phyloP scores from a whole-genome alignment of 2,888 invertebrate genomes.

The Eristalis intricaria region DNA sequence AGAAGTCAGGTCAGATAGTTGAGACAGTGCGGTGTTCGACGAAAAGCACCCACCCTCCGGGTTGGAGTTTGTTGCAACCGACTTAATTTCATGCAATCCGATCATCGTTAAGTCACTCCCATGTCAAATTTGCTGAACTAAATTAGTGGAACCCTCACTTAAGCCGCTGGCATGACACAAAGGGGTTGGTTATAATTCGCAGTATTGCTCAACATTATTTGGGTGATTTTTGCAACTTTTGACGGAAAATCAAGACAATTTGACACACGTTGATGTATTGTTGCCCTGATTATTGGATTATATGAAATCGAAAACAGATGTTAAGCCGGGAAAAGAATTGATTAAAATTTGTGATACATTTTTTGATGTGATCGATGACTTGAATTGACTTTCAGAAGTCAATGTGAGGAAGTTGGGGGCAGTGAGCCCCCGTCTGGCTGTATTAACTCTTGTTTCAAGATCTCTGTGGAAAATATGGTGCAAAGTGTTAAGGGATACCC shows the following conservation, averaged over 20 bases:
- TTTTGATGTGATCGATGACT: background rate
- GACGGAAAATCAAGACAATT: constrained; percentile 6
- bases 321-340: background rate
- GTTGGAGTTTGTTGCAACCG: constrained; percentile 5
- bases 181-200: background rate
- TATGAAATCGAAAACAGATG: constrained; percentile 29
- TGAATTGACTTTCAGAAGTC: no score
- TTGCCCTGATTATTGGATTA: constrained; percentile 1
- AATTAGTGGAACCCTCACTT: constrained; percentile 45
- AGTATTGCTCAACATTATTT: constrained; percentile 39
- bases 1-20: background rate
- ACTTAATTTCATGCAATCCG: constrained; percentile 60
- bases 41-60: background rate
- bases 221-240: constrained; percentile 40
- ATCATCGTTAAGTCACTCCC: constrained; percentile 69
- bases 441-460: no score
- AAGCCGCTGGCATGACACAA: background rate
- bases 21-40: background rate
- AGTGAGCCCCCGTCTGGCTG: no score
- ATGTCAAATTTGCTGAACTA: constrained; percentile 68
- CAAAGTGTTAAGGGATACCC: no score
- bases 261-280: constrained; percentile 52
- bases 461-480: no score
- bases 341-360: background rate
- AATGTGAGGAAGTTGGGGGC: no score